These are phyloP conservation scores for Tiliacea aurago DNA, from an alignment of 2,888 invertebrate species.

Conservation along the genomic window DNA sequence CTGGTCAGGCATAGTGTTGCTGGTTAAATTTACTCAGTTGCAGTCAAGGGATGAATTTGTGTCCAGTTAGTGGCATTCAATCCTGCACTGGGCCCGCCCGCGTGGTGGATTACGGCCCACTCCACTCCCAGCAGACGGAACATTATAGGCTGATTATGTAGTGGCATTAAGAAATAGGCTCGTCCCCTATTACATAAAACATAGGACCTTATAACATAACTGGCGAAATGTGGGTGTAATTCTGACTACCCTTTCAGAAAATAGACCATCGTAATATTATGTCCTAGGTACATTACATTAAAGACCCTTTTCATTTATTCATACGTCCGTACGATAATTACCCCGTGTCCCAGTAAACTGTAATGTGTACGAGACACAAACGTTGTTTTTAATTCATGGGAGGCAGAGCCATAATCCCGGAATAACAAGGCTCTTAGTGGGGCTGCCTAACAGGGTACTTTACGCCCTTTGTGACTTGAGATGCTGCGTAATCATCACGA, in stretches of 20 bases:
- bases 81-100: too few relatives aligned
- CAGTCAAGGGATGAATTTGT: neutral
- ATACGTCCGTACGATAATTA: slow-evolving; percentile 24
- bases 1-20: neutral
- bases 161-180: neutral
- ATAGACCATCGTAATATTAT: neutral
- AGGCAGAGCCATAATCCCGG: slow-evolving; percentile 66
- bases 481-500: slow-evolving; percentile 61
- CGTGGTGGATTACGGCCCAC: too few relatives aligned
- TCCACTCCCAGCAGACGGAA: too few relatives aligned
- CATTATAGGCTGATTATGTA: too few relatives aligned
- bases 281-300: neutral
- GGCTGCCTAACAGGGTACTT: slow-evolving; percentile 71
- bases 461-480: slow-evolving; percentile 67
- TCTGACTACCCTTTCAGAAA: neutral
- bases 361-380: slow-evolving; percentile 25
- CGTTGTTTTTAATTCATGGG: slow-evolving; percentile 61
- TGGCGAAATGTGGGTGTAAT: neutral
- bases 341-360: neutral
- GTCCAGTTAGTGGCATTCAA: too few relatives aligned
- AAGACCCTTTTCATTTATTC: slow-evolving; percentile 16
- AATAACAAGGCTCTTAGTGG: slow-evolving; percentile 72
- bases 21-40: neutral
- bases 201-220: too few relatives aligned
- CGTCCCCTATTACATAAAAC: neutral